Conservation (phyloP, 2,113 vertebrate species). For the Macaca mulatta region DNA sequence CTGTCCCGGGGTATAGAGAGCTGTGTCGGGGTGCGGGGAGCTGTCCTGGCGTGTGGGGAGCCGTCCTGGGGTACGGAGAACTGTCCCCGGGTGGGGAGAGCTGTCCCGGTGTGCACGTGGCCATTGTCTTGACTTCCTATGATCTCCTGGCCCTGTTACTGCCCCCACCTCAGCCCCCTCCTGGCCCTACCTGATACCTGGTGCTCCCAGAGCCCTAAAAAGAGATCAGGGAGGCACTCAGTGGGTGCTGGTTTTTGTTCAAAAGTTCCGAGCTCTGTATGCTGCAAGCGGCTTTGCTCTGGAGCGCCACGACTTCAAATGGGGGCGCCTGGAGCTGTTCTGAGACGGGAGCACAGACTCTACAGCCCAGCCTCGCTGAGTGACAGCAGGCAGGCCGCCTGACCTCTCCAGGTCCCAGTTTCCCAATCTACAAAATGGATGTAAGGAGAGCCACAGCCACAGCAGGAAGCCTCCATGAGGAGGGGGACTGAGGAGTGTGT, state of each 20-base stretch:
- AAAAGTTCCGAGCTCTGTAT: accelerated
- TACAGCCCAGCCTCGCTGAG: background rate
- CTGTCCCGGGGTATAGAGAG: no score
- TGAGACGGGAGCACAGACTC: background rate
- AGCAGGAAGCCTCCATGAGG: background rate
- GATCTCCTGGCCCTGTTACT: background rate
- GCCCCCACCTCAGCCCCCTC: background rate
- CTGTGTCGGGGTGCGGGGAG: accelerated
- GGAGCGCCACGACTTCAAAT: accelerated
- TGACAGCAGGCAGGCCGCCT: background rate
- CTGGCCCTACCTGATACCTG: background rate
- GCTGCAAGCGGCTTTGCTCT: background rate
- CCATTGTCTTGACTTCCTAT: background rate
- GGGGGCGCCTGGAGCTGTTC: accelerated
- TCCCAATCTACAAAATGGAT: background rate
- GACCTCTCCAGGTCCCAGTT: background rate
- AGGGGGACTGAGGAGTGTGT: accelerated
- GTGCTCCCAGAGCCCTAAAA: background rate
- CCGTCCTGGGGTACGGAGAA: accelerated
- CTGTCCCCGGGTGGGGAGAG: no score
- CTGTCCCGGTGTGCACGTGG: background rate
- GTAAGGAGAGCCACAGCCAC: background rate
- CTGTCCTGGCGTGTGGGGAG: no score
- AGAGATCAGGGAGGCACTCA: accelerated
- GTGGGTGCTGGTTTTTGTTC: no score